Percentiles rank a stretch among this genome's conserved stretches.
These are phyloP conservation scores for Eurytoma californica DNA, from an alignment of 2,888 invertebrate species.

Conservation along the genomic window DNA sequence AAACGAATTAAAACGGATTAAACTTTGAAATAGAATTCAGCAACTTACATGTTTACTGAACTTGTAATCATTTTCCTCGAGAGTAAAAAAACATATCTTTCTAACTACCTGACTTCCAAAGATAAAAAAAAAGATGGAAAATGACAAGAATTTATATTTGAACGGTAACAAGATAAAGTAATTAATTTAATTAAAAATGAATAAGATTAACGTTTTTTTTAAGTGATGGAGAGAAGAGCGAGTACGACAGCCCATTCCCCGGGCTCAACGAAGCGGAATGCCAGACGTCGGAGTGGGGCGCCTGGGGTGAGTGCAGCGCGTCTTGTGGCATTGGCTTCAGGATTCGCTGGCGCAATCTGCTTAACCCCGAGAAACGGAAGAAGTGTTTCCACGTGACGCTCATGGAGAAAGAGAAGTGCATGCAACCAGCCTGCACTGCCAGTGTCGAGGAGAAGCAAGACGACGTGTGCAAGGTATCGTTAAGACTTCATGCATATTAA, in stretches of 20 bases:
- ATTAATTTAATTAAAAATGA: background rate
- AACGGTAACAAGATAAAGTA: no score
- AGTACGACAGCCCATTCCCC: constrained; percentile 23
- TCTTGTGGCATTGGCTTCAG: constrained; percentile 89
- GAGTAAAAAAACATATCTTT: no score
- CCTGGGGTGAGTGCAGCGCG: constrained; percentile 94
- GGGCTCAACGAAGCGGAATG: constrained; percentile 40
- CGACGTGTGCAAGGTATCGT: constrained; percentile 77
- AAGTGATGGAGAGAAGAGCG: background rate
- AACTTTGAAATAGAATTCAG: no score
- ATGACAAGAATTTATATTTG: background rate
- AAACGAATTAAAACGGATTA: no score
- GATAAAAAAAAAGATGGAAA: no score
- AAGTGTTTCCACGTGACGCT: constrained; percentile 86
- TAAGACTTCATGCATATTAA: no score
- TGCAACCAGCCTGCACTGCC: constrained; percentile 82
- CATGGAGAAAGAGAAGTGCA: constrained; percentile 89
- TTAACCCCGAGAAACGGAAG: constrained; percentile 85
- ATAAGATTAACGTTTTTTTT: background rate
- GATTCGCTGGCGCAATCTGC: constrained; percentile 83
- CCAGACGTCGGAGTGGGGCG: constrained; percentile 87
- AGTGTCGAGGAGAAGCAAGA: constrained; percentile 78
- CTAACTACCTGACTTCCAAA: background rate
- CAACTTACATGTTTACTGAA: no score
- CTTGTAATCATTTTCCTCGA: no score